Evolutionary conservation across 2,113 vertebrate species (phyloP), one percentile per base, ranked within the genome.

Genomic region (Phrynocephalus versicolor): DNA sequence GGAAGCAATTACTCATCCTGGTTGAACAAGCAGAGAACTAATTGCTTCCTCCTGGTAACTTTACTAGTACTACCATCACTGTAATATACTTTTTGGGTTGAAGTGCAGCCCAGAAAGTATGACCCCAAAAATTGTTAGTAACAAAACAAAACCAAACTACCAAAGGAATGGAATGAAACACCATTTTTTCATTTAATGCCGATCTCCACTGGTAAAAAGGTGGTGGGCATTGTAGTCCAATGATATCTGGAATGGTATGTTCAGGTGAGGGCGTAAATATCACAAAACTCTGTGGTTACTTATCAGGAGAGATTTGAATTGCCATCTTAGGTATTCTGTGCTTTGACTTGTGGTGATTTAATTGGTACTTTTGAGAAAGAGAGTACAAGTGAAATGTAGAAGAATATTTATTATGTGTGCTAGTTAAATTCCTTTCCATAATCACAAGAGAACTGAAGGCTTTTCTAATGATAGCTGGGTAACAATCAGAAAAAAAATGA

Each of bases 331-430:
- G 27, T 3, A 1, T 3, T 71, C 2, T 70, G 0, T 25, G 15
- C 0, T 83, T 82, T 73, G 81, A 12, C 79, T 25, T 51, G 1
- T 13, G 19, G 57, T 1, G 23, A 84, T 86, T 89, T 35, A 0
- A 51, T 35, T 58, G 27, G 70, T 13, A 37, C n/a, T 3, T 37
- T 71, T 19, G 45, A 51, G 45, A 51, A 51, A 51, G 2, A 16
- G 60, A 2, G 4, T 0, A 82, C 0, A 18, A 37, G 27, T 41
- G 39, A 45, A 18, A 67, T 0, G 0, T n/a, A 85, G 12, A 6
- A 5, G 81, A 74, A 23, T 25, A 90, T 85, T 41, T 16, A 88
- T 86, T 21, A 0, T 2, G 23, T 55, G 62, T 85, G 64, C 45
- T 83, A 77, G 60, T 88, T 51, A 35, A 80, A 45, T 3, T 79